A percentile compares a stretch with the other conserved stretches of the same genome.
Evolutionary conservation across 1,140 invertebrate genomes (phyloP).

Genomic region (Scylla paramamosain): DNA sequence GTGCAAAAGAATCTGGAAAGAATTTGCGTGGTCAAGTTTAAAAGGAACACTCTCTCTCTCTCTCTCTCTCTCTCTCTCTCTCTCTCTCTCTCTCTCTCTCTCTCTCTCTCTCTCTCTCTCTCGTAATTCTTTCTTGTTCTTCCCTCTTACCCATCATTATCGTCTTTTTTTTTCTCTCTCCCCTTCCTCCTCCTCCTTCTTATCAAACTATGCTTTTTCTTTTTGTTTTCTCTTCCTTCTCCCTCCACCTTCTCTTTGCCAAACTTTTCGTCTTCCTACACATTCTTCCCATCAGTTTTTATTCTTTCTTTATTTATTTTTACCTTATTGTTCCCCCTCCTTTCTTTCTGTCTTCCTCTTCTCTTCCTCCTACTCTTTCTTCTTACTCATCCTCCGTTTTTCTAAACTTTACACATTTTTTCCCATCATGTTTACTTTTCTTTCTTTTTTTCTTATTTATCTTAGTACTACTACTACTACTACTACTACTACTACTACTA

Average conservation of each 20-base stretch:
- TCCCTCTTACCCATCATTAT: too few relatives aligned
- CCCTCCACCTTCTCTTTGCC: too few relatives aligned
- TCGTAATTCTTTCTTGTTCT: too few relatives aligned
- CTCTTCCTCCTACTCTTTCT: not conserved
- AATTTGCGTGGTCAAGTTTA: not conserved
- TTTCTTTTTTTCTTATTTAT: too few relatives aligned
- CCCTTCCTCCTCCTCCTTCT: too few relatives aligned
- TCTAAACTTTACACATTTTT: not conserved
- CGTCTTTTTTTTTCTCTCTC: too few relatives aligned
- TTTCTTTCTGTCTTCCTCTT: not conserved
- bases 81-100: too few relatives aligned
- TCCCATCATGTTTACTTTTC: too few relatives aligned
- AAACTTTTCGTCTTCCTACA: not conserved
- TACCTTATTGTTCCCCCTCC: not conserved
- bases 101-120: too few relatives aligned
- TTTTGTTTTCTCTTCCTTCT: too few relatives aligned
- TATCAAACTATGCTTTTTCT: too few relatives aligned
- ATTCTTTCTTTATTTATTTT: not conserved
- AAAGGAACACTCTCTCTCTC: not conserved
- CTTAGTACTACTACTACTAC: not conserved
- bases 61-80: not conserved
- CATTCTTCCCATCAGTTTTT: not conserved
- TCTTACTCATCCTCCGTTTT: not conserved
- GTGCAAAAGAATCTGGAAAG: too few relatives aligned
- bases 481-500: constrained; percentile 4